phyloP scores from a whole-genome alignment of 2,797 vertebrate genomes.

The Linurgus olivaceus region DNA sequence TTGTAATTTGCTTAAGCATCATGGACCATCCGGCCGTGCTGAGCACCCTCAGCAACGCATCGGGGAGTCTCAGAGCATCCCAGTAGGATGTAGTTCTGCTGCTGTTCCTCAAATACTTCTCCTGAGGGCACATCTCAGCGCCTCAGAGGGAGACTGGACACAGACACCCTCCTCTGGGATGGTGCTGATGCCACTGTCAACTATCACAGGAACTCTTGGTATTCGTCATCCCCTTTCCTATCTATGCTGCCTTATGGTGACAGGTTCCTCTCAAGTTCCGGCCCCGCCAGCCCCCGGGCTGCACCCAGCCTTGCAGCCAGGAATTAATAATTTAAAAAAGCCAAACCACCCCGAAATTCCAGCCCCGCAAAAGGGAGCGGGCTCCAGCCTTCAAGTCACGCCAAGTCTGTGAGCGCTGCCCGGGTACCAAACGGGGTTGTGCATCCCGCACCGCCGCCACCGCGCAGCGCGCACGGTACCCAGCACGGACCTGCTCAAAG shows the following conservation, averaged over 20 bases:
- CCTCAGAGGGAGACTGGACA: background rate
- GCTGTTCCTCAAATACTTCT: background rate
- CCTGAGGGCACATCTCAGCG: background rate
- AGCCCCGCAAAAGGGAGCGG: fast-evolving
- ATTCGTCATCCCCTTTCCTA: background rate
- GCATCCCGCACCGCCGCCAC: background rate
- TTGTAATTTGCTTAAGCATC: background rate
- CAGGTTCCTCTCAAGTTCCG: background rate
- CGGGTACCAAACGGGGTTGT: fast-evolving
- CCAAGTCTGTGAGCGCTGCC: background rate
- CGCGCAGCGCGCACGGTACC: background rate
- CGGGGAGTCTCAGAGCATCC: background rate
- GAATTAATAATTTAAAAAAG: background rate
- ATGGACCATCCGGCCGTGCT: fast-evolving
- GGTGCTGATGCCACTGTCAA: background rate
- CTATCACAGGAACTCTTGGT: background rate
- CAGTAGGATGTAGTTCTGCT: background rate
- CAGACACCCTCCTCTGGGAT: background rate
- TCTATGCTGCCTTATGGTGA: background rate
- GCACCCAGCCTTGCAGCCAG: background rate
- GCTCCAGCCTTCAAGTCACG: background rate
- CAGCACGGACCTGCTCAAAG: background rate
- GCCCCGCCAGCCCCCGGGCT: background rate
- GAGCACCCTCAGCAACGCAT: background rate
- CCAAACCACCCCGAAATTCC: fast-evolving